phyloP scores from a whole-genome alignment of 2,113 vertebrate genomes.

The Asarcornis scutulata region DNA sequence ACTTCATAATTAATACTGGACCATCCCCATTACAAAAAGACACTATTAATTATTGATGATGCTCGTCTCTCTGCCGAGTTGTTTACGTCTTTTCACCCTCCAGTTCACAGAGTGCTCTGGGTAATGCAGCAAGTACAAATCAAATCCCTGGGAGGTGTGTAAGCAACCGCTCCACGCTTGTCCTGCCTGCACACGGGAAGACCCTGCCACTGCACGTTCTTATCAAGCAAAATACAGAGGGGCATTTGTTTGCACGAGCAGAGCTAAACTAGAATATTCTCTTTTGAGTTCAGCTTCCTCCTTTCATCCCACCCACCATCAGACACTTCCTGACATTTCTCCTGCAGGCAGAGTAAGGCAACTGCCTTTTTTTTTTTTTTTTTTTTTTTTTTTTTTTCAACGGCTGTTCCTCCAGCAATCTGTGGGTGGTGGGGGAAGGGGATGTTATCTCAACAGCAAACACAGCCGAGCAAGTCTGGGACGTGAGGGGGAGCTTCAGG shows the following conservation, averaged over 20 bases:
- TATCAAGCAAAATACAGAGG: slow-evolving; percentile 41
- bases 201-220: background rate
- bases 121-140: background rate
- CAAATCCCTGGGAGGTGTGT: background rate
- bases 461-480: slow-evolving; percentile 37
- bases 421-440: slow-evolving; percentile 56
- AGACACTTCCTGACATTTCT: slow-evolving; percentile 64
- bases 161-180: background rate
- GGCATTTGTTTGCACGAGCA: background rate
- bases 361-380: background rate
- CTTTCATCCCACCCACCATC: slow-evolving; percentile 66
- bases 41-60: slow-evolving; percentile 39
- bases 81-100: background rate
- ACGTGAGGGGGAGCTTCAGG: slow-evolving; percentile 48
- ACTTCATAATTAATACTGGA: slow-evolving; percentile 23
- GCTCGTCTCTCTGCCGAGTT: background rate
- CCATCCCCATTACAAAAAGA: background rate
- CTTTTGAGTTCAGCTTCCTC: slow-evolving; percentile 60
- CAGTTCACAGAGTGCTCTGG: background rate
- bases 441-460: slow-evolving; percentile 55
- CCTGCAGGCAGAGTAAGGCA: slow-evolving; percentile 59
- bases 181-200: background rate
- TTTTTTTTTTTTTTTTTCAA: background rate
- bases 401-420: slow-evolving; percentile 49
- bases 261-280: slow-evolving; percentile 57